Conservation (phyloP, 2,797 vertebrate genomes). For the Parauchenoglanis punctatus region DNA sequence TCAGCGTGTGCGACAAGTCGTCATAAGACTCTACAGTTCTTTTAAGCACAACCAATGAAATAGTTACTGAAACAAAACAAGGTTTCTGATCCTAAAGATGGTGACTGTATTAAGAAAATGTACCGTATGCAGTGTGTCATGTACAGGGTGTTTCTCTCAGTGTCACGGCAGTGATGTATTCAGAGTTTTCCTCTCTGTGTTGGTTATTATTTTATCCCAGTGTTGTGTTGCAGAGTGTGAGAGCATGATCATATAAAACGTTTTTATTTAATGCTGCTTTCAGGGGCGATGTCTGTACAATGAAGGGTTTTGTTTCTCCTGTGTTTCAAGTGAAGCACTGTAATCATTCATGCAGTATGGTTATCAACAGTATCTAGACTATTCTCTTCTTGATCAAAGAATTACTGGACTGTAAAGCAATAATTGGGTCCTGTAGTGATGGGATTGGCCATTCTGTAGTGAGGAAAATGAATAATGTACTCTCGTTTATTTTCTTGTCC, state of each 20-base stretch:
- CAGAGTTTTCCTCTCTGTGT: background rate
- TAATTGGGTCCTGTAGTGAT: background rate
- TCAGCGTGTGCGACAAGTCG: background rate
- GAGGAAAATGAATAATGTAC: background rate
- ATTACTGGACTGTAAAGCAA: background rate
- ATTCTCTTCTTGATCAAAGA: background rate
- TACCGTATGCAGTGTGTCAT: background rate
- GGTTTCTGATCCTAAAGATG: background rate
- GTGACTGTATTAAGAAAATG: background rate
- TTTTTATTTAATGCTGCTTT: slow-evolving; percentile 23
- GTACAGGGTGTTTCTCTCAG: background rate
- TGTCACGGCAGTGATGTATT: background rate
- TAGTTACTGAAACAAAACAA: background rate
- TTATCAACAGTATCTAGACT: background rate
- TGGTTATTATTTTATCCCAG: background rate
- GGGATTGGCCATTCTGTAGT: background rate
- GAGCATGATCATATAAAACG: background rate
- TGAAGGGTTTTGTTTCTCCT: background rate
- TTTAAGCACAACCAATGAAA: background rate
- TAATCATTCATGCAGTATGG: background rate
- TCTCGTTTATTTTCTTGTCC: background rate
- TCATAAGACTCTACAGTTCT: background rate
- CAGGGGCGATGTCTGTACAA: background rate
- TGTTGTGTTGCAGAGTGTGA: background rate
- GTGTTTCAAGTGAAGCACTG: background rate